Percentiles rank a stretch among this genome's conserved stretches.
phyloP scores from a whole-genome alignment of 2,797 vertebrate species.

The Dallia pectoralis region DNA sequence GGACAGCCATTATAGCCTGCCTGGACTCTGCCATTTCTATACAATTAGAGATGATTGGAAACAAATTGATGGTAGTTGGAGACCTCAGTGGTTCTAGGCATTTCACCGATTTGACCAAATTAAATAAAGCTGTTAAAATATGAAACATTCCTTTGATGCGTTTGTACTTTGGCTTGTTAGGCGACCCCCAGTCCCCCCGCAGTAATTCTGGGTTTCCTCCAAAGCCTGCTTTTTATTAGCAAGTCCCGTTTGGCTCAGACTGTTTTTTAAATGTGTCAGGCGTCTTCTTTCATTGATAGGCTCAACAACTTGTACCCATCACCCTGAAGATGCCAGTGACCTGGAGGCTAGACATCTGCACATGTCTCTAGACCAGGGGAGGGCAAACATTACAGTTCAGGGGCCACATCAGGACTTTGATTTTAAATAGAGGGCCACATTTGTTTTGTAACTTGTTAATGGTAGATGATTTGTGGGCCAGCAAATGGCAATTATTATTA shows the following conservation, averaged over 20 bases:
- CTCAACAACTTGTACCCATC: neutral
- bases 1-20: conserved; percentile 1
- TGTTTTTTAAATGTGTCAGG: neutral
- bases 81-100: conserved; percentile 11
- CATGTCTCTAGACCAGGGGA: too few species aligned
- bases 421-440: too few species aligned
- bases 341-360: too few species aligned
- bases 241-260: neutral
- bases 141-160: neutral
- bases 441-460: too few species aligned
- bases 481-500: too few species aligned
- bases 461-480: too few species aligned
- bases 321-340: neutral
- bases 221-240: neutral
- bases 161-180: neutral
- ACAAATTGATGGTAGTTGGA: conserved; percentile 22
- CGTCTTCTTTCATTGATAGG: neutral
- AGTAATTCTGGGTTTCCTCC: neutral
- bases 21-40: conserved; percentile 24
- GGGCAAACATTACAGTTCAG: too few species aligned
- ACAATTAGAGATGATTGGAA: conserved; percentile 24
- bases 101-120: conserved; percentile 29
- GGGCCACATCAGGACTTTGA: too few species aligned
- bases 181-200: neutral
- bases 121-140: conserved; percentile 30